Base-by-base conservation (phyloP, 2,888 invertebrate species). In the Nipponacmea schrenckii region DNA sequence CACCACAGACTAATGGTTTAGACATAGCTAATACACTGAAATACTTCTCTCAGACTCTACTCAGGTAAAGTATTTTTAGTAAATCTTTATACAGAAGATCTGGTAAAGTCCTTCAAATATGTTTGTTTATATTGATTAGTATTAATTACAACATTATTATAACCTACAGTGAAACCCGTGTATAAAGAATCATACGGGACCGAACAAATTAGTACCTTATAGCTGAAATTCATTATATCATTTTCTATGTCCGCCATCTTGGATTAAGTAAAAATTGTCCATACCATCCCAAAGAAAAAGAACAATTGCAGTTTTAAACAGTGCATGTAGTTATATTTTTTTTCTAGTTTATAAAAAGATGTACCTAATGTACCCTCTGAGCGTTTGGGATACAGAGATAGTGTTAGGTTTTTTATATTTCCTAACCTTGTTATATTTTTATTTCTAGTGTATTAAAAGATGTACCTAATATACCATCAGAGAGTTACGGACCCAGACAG, bases 11-110 rank as follows among this genome's bases (percentile, higher is more conserved):
- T 62, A 95, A 96, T 74, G 98, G 98, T 78, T 92, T 94, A 76
- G 99, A 99, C 90, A 96, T 99, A 89, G 96, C 97, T 77, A 97
- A 96, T 90, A 98, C 97, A 72, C 93, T 99, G 86, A 97, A 98
- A 90, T 98, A 97, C 91, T 98, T 99, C 91, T 96, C 97, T 65
- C 97, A 97, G 91, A 97, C 97, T 62, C 91, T 99, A 77, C 91
- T 98, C 81, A 95, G 90, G 98, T 98, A 92, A 92, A 93, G 44
- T 45, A 17, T 24, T 62, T 4, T 39, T 27, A 64, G 17, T 64
- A 7, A 0, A 2, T 50, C 20, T 50, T 50, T 5, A 50, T 48
- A n/a, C n/a, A 0, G 2, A 17, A n/a, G n/a, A n/a, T n/a, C n/a
- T n/a, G n/a, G n/a, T n/a, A n/a, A n/a, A n/a, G n/a, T n/a, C n/a